Conservation (phyloP, 1,140 invertebrate genomes). For the Hirudo medicinalis region DNA sequence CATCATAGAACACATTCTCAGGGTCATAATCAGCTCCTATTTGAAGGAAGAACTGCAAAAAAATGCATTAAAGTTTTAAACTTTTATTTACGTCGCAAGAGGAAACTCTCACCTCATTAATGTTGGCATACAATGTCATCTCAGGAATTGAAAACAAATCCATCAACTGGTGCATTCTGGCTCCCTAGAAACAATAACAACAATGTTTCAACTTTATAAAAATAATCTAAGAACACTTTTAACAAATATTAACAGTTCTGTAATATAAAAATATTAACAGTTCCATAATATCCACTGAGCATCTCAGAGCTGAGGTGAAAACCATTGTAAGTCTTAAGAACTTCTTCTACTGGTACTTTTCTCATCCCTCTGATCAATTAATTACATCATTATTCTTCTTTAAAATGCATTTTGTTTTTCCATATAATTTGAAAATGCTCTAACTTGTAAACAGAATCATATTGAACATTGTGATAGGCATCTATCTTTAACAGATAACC, state of each 20-base stretch:
- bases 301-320: conserved; percentile 41
- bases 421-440: conserved; percentile 2
- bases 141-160: conserved; percentile 95
- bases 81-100: background rate
- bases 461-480: conserved; percentile 87
- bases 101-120: conserved; percentile 53
- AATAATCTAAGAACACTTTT: background rate
- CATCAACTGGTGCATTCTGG: conserved; percentile 82
- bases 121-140: conserved; percentile 80
- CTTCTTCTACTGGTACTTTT: conserved; percentile 67
- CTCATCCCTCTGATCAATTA: conserved; percentile 49
- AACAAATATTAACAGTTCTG: background rate
- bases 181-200: conserved; percentile 47
- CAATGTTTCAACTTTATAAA: background rate
- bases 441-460: conserved; percentile 76
- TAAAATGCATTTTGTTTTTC: conserved; percentile 7
- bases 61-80: conserved; percentile 21
- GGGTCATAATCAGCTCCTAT: conserved; percentile 86
- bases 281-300: conserved; percentile 39
- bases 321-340: conserved; percentile 68
- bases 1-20: conserved; percentile 85
- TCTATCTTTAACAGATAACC: conserved; percentile 87
- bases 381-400: background rate
- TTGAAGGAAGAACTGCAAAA: conserved; percentile 59
- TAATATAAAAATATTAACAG: conserved; percentile 27